Conservation (phyloP, 2,113 vertebrate species). For the Oenanthe oenanthe region DNA sequence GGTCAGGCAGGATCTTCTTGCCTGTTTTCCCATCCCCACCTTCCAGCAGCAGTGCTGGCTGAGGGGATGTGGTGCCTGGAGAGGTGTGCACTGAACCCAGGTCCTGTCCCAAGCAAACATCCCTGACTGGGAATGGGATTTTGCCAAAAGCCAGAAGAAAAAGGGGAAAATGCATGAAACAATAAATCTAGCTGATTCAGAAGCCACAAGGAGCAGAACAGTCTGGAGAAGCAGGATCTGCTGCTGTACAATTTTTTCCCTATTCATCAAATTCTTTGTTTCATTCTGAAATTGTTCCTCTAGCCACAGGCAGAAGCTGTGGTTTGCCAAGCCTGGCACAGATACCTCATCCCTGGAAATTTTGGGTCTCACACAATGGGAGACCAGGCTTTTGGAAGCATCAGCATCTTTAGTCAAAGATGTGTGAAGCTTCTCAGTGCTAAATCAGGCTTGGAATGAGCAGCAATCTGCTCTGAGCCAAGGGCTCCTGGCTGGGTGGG, state of each 20-base stretch:
- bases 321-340: not conserved
- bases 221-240: not conserved
- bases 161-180: not conserved
- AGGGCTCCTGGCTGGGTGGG: constrained; percentile 29
- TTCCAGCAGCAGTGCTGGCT: not conserved
- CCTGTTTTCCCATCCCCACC: not conserved
- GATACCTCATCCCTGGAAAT: not conserved
- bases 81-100: not conserved
- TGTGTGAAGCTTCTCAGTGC: not conserved
- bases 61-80: not conserved
- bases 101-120: not conserved
- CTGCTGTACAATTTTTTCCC: not conserved
- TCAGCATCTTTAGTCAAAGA: not conserved
- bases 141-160: not conserved
- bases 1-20: not conserved
- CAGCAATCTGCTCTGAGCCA: not conserved
- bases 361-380: not conserved
- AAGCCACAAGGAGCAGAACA: not conserved
- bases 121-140: not conserved
- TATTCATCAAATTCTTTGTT: not conserved
- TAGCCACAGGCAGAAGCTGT: not conserved
- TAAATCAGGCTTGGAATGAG: not conserved
- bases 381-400: not conserved
- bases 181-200: not conserved
- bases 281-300: not conserved